Evolutionary conservation across 2,797 vertebrate genomes (phyloP).

Genomic region (Notamacropus eugenii): DNA sequence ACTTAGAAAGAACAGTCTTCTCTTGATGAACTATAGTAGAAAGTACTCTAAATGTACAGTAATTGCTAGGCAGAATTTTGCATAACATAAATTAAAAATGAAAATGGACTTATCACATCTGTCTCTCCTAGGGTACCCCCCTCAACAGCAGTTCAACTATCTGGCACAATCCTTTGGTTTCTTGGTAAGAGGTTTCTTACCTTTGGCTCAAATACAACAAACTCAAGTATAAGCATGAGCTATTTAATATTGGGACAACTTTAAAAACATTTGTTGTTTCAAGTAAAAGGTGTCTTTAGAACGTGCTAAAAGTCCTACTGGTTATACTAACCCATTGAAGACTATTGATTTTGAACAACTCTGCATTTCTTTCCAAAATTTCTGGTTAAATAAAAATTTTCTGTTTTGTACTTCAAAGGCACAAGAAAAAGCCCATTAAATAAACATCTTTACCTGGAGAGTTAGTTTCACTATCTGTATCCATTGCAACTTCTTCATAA

Average conservation of each 20-base stretch:
- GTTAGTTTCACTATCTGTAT: constrained; percentile 96
- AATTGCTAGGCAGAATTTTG: constrained; percentile 47
- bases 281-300: not conserved
- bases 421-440: constrained; percentile 54
- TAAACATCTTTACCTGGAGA: constrained; percentile 91
- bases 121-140: not conserved
- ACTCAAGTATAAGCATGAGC: not conserved
- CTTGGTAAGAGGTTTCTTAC: not conserved
- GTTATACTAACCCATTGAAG: not conserved
- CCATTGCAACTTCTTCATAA: constrained; percentile 99
- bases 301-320: not conserved
- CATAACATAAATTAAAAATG: constrained; percentile 12
- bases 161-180: not conserved
- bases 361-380: constrained; percentile 44
- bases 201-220: not conserved
- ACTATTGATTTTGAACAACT: constrained; percentile 30
- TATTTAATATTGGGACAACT: not conserved
- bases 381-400: constrained; percentile 33
- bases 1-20: not conserved
- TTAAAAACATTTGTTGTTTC: not conserved
- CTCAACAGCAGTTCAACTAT: not conserved
- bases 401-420: constrained; percentile 36
- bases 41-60: constrained; percentile 12
- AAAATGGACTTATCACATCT: not conserved
- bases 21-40: not conserved